A percentile compares a stretch with the other conserved stretches of the same genome.
Evolutionary conservation across 1,140 invertebrate genomes (phyloP).

Genomic region (Microplitis demolitor): DNA sequence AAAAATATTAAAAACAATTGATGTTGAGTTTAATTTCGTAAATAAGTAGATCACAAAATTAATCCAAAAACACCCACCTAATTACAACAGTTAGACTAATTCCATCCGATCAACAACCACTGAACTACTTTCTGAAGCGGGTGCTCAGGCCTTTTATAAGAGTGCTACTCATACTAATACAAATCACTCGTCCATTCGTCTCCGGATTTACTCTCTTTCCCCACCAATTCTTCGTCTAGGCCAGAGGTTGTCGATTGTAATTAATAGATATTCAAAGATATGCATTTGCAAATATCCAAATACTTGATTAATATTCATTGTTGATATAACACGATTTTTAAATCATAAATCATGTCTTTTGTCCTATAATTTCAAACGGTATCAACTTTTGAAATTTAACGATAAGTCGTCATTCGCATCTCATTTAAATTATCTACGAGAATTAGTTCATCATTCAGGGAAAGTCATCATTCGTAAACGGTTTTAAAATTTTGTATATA

Average conservation of each 20-base stretch:
- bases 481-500: too few species aligned
- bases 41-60: background rate
- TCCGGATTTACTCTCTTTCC: conserved; percentile 32
- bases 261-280: conserved; percentile 33
- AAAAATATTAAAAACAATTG: too few species aligned
- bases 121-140: conserved; percentile 42
- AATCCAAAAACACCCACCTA: conserved; percentile 40
- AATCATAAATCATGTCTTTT: too few species aligned
- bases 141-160: conserved; percentile 52
- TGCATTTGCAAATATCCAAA: too few species aligned
- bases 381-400: too few species aligned
- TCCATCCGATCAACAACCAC: conserved; percentile 48
- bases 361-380: too few species aligned
- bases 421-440: too few species aligned
- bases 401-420: too few species aligned
- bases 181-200: background rate
- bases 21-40: background rate
- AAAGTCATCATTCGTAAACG: too few species aligned
- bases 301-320: too few species aligned
- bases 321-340: too few species aligned
- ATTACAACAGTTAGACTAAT: conserved; percentile 29
- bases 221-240: conserved; percentile 13
- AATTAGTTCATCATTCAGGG: too few species aligned
- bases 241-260: conserved; percentile 27
- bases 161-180: conserved; percentile 10